Evolutionary conservation across 2,888 invertebrate genomes (phyloP), one percentile per base, ranked within the genome.

Genomic region (Cenopis cana): DNA sequence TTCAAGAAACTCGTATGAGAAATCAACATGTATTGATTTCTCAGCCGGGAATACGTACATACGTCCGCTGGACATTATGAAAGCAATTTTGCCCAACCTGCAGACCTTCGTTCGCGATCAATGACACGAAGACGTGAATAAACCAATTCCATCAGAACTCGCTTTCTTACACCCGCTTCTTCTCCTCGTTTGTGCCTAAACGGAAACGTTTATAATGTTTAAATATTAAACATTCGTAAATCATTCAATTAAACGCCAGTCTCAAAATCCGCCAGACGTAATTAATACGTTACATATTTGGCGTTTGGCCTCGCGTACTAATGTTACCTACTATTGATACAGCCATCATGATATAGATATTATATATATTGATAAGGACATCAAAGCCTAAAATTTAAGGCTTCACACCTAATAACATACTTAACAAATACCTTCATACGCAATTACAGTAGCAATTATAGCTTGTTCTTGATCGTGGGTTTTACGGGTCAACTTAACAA

Each of bases 211-310:
- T 70, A 66, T 59, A 60, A 60, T 49, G 18, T 33, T 79, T 75
- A 85, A 87, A 85, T 86, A 85, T 87, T 85, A 86, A 87, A 88
- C 83, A 83, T 89, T 88, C 87, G 89, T 89, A 89, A 90, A 86
- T 90, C 87, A 90, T 87, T 89, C 78, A 89, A 89, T 91, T 89
- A 88, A 87, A 83, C 79, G 78, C 73, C 74, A 76, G 74, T 75
- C 75, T 57, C 64, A 59, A 68, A 57, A 49, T 49, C 49, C 18
- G 46, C 77, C 38, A 62, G 46, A 41, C 38, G 33, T 62, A 65
- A 74, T 72, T 67, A 59, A 55, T 65, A 52, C 33, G 54, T 36
- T 49, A 70, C 59, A 54, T 66, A 60, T 70, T 70, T 66, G 65
- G 52, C 65, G 18, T 59, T 56, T 11, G 50, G 62, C 61, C 68